Base-by-base conservation (phyloP, 2,113 vertebrate species). In the Scartelaos histophorus region DNA sequence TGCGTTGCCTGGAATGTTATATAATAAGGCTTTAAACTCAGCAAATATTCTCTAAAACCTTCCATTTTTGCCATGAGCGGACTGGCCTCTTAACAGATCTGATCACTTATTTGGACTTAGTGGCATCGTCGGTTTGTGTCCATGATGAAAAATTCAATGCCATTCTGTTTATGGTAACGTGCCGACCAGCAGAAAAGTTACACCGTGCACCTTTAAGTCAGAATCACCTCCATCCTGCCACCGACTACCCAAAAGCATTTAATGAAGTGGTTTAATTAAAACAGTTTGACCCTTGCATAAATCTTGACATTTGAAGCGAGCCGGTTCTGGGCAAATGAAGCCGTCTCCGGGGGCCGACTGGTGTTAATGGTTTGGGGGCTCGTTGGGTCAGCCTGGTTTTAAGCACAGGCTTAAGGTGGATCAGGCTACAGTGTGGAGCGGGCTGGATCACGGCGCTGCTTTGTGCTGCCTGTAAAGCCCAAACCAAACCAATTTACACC, bases 401-500 rank as follows among this genome's bases (percentile, higher is more conserved):
- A 68, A 82, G 68, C 43, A 21, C 13, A 9, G 38, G 78, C 49
- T 82, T 85, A 78, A 79, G 73, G 80, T 85, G 75, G 83, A 84
- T 84, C 76, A 78, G 76, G 71, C 67, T 71, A 47, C 69, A 72
- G n/a, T 70, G 72, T 67, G 70, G 61, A 76, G 77, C 67, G 71
- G 75, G 80, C 72, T 84, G 77, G 79, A 86, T 89, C 78, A 85
- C 72, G 71, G 67, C 66, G n/a, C 45, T 53, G 67, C 75, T 80
- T 84, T 84, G 49, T 67, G 34, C 71, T 79, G 83, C 71, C 69
- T 46, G 65, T 25, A 74, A 86, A 80, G 73, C 75, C 75, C 73
- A 75, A 66, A 71, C 70, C 81, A 64, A 85, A 82, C 82, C 69
- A 77, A 82, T 76, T 87, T 84, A 78, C 67, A 74, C 74, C 78